These are phyloP conservation scores for Astur gentilis DNA, from an alignment of 2,113 vertebrate genomes.

Conservation along the genomic window DNA sequence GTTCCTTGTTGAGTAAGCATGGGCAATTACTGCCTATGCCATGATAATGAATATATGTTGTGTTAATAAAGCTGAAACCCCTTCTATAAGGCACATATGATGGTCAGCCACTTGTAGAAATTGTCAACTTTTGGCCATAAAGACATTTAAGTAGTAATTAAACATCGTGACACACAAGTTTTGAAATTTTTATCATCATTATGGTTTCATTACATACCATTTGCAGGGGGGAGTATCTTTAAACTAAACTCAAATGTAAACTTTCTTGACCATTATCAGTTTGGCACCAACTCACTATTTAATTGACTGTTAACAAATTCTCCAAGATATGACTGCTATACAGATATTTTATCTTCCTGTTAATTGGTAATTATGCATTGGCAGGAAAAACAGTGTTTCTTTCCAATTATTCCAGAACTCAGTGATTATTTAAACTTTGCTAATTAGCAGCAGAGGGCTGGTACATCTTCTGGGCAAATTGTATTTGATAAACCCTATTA, in stretches of 20 bases:
- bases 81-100: not conserved
- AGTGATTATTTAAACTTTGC: slow-evolving; percentile 78
- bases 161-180: not conserved
- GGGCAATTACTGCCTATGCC: not conserved
- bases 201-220: not conserved
- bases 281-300: slow-evolving; percentile 65
- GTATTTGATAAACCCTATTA: slow-evolving; percentile 78
- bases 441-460: slow-evolving; percentile 72
- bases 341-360: slow-evolving; percentile 74
- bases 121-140: not conserved
- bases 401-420: slow-evolving; percentile 76
- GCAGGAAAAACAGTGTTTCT: slow-evolving; percentile 74
- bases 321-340: slow-evolving; percentile 65
- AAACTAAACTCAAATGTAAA: slow-evolving; percentile 59
- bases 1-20: not conserved
- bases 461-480: slow-evolving; percentile 76
- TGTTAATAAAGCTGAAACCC: slow-evolving; percentile 23
- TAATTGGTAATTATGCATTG: slow-evolving; percentile 81
- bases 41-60: slow-evolving; percentile 14
- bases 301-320: slow-evolving; percentile 78
- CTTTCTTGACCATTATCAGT: slow-evolving; percentile 66
- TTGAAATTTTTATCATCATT: not conserved
- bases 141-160: slow-evolving; percentile 4
- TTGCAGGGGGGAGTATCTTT: not conserved
- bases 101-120: not conserved